phyloP scores from a whole-genome alignment of 2,888 invertebrate genomes.

The Pemphredon lugubris region DNA sequence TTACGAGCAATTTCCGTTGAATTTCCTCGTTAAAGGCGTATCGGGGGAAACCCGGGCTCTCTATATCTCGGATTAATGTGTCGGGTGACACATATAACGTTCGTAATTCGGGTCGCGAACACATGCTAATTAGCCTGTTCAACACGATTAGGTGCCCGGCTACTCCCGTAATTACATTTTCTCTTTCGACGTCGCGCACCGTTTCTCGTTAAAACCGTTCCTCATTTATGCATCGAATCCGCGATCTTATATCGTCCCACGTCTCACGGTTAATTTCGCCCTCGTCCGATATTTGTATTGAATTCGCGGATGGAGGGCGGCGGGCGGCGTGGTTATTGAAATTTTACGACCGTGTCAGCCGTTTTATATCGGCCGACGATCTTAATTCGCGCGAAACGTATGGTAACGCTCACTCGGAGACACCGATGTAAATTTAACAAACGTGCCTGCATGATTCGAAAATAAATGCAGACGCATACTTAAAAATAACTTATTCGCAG shows the following conservation, averaged over 20 bases:
- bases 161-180: conserved; percentile 52
- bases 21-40: conserved; percentile 44
- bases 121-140: conserved; percentile 61
- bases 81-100: conserved; percentile 41
- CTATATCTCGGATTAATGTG: conserved; percentile 38
- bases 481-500: conserved; percentile 21
- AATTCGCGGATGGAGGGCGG: too few species aligned
- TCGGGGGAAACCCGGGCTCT: conserved; percentile 12
- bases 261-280: too few species aligned
- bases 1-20: conserved; percentile 48
- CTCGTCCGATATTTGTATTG: too few species aligned
- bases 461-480: conserved; percentile 11
- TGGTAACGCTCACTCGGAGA: background rate
- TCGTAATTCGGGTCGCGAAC: conserved; percentile 46
- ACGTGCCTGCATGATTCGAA: background rate
- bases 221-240: background rate
- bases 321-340: too few species aligned
- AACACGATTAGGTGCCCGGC: conserved; percentile 52
- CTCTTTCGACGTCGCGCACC: conserved; percentile 16
- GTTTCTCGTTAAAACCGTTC: conserved; percentile 13
- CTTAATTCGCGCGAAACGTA: background rate
- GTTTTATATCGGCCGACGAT: background rate
- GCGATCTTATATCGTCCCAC: too few species aligned
- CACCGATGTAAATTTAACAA: background rate
- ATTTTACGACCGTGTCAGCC: too few species aligned